These are phyloP conservation scores for Prolemur simus DNA, from an alignment of 2,113 vertebrate species.

Conservation along the genomic window DNA sequence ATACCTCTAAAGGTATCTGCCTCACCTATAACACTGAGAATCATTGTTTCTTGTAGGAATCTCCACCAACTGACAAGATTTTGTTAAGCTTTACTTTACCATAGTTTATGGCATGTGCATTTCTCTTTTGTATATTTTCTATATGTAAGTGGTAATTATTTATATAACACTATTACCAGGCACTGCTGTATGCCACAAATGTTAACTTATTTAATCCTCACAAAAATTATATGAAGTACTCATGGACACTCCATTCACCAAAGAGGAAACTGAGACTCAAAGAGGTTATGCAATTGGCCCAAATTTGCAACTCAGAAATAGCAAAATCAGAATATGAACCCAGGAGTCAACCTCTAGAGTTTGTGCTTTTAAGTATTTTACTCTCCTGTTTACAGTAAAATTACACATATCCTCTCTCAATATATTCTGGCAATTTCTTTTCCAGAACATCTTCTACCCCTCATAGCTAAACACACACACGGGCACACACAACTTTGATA, in stretches of 20 bases:
- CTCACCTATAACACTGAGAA: not conserved
- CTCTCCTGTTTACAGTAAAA: not conserved
- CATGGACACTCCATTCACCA: not conserved
- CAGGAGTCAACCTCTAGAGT: fast-evolving
- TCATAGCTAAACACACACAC: not conserved
- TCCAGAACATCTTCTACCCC: not conserved
- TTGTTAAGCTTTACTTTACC: not conserved
- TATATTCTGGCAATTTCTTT: not conserved
- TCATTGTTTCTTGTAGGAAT: not conserved
- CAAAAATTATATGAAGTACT: not conserved
- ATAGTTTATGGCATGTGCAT: not conserved
- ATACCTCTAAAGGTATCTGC: not conserved
- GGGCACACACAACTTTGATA: not conserved
- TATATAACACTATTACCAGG: not conserved
- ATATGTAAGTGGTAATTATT: not conserved
- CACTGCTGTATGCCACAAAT: not conserved
- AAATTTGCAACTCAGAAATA: not conserved
- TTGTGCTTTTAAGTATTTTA: not conserved
- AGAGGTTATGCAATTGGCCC: not conserved
- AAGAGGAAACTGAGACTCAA: not conserved
- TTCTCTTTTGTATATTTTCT: not conserved
- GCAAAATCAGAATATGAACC: not conserved
- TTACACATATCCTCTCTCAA: not conserved
- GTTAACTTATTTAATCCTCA: not conserved
- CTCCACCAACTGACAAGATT: not conserved